Percentiles rank a stretch among this genome's conserved stretches.
Conservation (phyloP, 2,113 vertebrate genomes). For the Tringa solitaria region DNA sequence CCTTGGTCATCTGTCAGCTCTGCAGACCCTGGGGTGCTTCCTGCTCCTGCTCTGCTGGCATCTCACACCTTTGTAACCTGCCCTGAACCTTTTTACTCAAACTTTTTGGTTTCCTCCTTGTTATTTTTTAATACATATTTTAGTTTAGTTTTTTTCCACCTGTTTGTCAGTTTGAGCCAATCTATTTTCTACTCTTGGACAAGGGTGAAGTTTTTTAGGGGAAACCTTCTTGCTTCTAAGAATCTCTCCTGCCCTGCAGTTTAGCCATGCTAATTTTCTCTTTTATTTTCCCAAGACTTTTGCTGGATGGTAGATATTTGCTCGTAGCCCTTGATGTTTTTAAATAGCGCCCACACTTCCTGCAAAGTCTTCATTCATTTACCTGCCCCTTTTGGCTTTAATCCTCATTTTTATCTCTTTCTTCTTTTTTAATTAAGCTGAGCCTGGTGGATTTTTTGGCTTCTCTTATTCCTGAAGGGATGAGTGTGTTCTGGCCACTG, state of each 20-base stretch:
- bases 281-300: not conserved
- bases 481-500: not conserved
- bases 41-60: not conserved
- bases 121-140: not conserved
- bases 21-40: not conserved
- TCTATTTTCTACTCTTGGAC: not conserved
- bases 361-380: not conserved
- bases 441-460: not conserved
- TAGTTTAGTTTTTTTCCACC: not conserved
- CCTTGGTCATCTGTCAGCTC: not conserved
- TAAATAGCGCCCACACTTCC: not conserved
- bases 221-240: not conserved
- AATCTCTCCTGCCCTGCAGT: not conserved
- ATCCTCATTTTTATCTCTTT: not conserved
- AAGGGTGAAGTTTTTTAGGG: not conserved
- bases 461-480: not conserved
- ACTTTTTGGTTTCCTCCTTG: not conserved
- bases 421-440: not conserved
- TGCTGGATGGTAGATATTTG: not conserved
- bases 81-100: not conserved
- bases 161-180: not conserved
- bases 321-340: not conserved
- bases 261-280: not conserved
- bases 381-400: not conserved
- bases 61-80: not conserved